phyloP scores from a whole-genome alignment of 2,888 invertebrate genomes.

The Bruchidius siliquastri region DNA sequence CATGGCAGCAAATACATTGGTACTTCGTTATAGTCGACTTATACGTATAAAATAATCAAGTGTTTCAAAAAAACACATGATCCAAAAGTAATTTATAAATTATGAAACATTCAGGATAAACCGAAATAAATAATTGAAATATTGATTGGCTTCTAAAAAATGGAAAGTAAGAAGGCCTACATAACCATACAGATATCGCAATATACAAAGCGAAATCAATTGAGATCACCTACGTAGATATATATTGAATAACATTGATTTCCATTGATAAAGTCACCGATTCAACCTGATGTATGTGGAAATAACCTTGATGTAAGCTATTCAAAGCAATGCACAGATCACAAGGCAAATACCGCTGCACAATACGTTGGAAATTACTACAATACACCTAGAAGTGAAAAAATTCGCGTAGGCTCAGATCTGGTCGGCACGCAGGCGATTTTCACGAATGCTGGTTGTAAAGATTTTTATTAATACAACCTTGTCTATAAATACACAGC shows the following conservation, averaged over 20 bases:
- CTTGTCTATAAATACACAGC: neutral
- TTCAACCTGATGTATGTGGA: neutral
- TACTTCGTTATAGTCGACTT: no score
- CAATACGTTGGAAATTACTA: neutral
- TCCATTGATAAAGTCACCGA: neutral
- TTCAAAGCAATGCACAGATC: neutral
- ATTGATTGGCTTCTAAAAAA: no score
- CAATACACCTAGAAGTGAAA: neutral
- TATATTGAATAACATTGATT: neutral
- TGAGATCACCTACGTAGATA: neutral
- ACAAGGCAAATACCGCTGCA: neutral
- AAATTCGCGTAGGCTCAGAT: neutral
- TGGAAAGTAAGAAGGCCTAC: no score
- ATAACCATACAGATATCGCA: no score
- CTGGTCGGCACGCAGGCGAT: neutral
- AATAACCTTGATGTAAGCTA: neutral
- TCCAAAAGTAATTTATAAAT: no score
- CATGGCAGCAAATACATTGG: no score
- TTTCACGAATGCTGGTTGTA: neutral
- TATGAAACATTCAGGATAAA: no score
- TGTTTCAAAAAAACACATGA: no score
- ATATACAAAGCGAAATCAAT: neutral
- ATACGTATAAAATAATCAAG: no score
- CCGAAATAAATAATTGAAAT: no score
- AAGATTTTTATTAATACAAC: neutral